Conservation (phyloP, 2,888 invertebrate species). For the Rhagium mordax region DNA sequence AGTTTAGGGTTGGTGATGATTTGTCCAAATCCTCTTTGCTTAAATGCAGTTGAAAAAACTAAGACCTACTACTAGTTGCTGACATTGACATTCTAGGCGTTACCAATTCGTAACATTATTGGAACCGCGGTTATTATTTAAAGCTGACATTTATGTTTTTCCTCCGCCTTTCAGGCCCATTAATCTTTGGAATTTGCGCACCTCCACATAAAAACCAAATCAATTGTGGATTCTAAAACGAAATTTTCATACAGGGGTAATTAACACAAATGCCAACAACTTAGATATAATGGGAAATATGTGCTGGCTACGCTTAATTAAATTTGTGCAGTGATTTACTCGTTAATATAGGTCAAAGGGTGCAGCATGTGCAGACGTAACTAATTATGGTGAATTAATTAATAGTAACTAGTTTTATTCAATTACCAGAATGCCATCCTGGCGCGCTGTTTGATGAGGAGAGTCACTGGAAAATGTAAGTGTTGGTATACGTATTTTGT, state of each 20-base stretch:
- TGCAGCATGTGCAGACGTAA: constrained; percentile 4
- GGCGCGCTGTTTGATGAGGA: background rate
- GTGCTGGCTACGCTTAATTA: background rate
- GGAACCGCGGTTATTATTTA: background rate
- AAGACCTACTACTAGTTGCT: too few species aligned
- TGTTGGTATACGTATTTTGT: background rate
- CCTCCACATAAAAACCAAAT: too few species aligned
- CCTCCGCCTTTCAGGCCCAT: background rate
- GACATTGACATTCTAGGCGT: too few species aligned
- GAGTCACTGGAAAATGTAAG: constrained; percentile 10
- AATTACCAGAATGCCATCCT: background rate
- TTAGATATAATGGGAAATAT: background rate
- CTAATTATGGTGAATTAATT: constrained; percentile 24
- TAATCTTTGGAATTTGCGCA: background rate
- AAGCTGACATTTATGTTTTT: background rate
- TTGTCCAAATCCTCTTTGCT: too few species aligned
- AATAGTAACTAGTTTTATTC: background rate
- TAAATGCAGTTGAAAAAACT: too few species aligned
- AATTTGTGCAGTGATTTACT: constrained; percentile 29
- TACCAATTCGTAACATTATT: background rate
- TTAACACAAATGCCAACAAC: constrained; percentile 14
- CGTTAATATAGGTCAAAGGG: constrained; percentile 25
- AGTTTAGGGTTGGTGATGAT: too few species aligned
- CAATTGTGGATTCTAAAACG: too few species aligned
- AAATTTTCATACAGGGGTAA: background rate